Conservation (phyloP, 2,113 vertebrate species). For the Lepus americanus region DNA sequence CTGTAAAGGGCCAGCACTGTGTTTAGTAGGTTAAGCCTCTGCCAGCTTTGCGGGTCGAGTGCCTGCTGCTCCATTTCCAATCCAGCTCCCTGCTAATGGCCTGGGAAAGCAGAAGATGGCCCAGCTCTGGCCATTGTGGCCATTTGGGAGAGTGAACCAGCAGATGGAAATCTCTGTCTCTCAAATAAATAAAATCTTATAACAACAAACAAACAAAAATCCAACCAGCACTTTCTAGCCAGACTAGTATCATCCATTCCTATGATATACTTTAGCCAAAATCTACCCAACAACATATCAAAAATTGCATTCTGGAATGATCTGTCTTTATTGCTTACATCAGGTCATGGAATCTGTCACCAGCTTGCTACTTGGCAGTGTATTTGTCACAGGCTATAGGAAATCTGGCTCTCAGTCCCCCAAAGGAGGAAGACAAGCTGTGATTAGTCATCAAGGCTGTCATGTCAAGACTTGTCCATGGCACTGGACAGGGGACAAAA, state of each 20-base stretch:
- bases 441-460: background rate
- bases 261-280: background rate
- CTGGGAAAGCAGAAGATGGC: too few relatives aligned
- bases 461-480: background rate
- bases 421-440: background rate
- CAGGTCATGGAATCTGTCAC: background rate
- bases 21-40: too few relatives aligned
- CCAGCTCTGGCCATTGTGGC: too few relatives aligned
- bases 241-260: background rate
- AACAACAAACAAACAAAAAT: too few relatives aligned
- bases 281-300: background rate
- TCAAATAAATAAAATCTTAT: too few relatives aligned
- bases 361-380: conserved; percentile 4
- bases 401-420: background rate
- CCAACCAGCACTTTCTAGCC: background rate
- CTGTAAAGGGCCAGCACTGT: background rate
- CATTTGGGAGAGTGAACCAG: background rate
- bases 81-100: too few relatives aligned
- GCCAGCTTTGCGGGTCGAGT: background rate
- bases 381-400: background rate
- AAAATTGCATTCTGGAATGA: background rate
- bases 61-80: too few relatives aligned
- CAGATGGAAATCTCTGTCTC: background rate
- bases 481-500: background rate
- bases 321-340: conserved; percentile 25